phyloP scores from a whole-genome alignment of 1,140 invertebrate genomes.

The Aricia agestis region DNA sequence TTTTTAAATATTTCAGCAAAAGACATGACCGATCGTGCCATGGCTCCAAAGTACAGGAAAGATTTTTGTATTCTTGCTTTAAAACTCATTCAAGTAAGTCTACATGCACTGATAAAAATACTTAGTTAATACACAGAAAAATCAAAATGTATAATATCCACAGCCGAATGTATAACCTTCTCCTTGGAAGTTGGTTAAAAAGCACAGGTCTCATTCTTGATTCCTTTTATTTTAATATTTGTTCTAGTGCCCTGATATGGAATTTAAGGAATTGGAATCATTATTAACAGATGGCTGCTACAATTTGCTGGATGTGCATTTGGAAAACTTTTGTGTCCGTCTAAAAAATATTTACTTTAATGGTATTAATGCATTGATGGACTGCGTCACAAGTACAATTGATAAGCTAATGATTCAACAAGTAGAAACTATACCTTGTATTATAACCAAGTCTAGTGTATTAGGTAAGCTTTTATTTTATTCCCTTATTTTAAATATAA shows the following conservation, averaged over 20 bases:
- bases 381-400: constrained; percentile 69
- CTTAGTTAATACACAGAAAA: neutral
- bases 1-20: constrained; percentile 51
- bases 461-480: constrained; percentile 47
- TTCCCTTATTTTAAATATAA: too few species aligned
- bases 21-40: constrained; percentile 55
- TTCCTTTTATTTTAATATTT: constrained; percentile 17
- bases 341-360: constrained; percentile 71
- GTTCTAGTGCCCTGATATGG: constrained; percentile 71
- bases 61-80: constrained; percentile 73
- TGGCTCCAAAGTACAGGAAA: constrained; percentile 71
- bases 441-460: constrained; percentile 70
- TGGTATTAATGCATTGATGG: constrained; percentile 68
- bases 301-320: constrained; percentile 67
- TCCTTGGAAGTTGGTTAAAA: too few species aligned
- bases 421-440: constrained; percentile 53
- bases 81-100: constrained; percentile 67
- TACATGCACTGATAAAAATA: neutral
- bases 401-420: constrained; percentile 69
- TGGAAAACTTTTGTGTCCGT: constrained; percentile 72
- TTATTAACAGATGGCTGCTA: constrained; percentile 69
- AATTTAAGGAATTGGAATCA: constrained; percentile 69
- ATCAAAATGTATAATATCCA: too few species aligned
- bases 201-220: neutral
- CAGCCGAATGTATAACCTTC: too few species aligned